Percentiles rank a stretch among this genome's conserved stretches.
Conservation (phyloP, 2,797 vertebrate species). For the Centropyge bicolor region DNA sequence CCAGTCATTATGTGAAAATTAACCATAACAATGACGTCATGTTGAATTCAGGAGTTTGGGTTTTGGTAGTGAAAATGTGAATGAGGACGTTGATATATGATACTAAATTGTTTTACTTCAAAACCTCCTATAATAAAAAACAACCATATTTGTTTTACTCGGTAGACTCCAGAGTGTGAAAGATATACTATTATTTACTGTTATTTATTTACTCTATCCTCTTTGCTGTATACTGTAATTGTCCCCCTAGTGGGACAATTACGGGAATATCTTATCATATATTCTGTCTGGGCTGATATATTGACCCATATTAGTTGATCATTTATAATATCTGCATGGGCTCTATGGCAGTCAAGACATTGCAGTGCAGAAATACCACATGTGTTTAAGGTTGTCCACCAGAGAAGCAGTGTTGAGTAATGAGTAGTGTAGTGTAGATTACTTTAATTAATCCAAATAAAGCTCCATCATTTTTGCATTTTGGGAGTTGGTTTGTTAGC, state of each 20-base stretch:
- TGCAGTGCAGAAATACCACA: neutral
- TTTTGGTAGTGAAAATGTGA: neutral
- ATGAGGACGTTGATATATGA: too few species aligned
- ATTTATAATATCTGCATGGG: neutral
- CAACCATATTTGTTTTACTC: too few species aligned
- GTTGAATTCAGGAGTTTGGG: too few species aligned
- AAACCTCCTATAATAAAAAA: neutral
- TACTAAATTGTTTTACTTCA: neutral
- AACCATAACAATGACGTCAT: neutral
- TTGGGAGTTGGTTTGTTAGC: neutral
- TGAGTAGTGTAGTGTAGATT: neutral
- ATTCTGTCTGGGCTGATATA: too few species aligned
- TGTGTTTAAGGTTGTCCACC: neutral
- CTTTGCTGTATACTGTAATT: too few species aligned
- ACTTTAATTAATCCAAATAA: neutral
- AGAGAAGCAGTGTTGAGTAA: too few species aligned
- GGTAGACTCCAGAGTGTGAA: too few species aligned
- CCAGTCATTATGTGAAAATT: neutral
- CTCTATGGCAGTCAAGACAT: neutral
- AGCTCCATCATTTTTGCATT: neutral
- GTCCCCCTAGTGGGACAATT: too few species aligned
- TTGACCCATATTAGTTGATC: neutral
- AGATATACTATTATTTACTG: too few species aligned
- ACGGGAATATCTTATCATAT: too few species aligned
- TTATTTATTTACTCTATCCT: neutral